A percentile compares a stretch with the other conserved stretches of the same genome.
These are phyloP conservation scores for Morinoia aosen DNA, from an alignment of 2,888 invertebrate species.

Conservation along the genomic window DNA sequence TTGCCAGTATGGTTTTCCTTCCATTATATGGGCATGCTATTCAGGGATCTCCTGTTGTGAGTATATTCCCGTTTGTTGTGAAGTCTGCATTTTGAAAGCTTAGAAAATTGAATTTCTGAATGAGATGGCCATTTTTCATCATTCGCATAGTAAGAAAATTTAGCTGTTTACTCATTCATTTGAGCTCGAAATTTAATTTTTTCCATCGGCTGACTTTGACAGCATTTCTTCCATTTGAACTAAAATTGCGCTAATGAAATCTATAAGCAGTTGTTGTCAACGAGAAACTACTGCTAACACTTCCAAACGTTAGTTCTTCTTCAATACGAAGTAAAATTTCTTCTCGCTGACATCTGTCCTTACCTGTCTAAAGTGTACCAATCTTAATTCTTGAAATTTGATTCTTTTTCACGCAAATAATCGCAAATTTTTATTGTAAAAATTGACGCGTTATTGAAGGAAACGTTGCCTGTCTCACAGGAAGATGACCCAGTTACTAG, in stretches of 20 bases:
- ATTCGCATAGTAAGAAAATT: no score
- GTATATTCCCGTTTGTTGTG: background rate
- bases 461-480: background rate
- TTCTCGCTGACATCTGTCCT: background rate
- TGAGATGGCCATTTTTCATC: no score
- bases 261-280: background rate
- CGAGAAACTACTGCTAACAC: background rate
- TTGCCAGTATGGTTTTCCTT: background rate
- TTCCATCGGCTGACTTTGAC: no score
- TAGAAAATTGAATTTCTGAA: no score
- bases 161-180: no score
- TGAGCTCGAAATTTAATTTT: no score
- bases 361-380: background rate
- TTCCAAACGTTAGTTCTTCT: background rate
- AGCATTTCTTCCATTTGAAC: no score
- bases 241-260: background rate
- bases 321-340: background rate
- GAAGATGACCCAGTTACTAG: conserved; percentile 14
- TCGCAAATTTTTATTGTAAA: background rate
- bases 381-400: background rate
- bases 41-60: background rate
- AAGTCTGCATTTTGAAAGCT: no score
- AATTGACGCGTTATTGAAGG: background rate
- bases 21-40: background rate
- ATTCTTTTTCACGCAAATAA: background rate